These are phyloP conservation scores for Xiphorhynchus erythropygius DNA, from an alignment of 2,797 vertebrate genomes.

Conservation along the genomic window DNA sequence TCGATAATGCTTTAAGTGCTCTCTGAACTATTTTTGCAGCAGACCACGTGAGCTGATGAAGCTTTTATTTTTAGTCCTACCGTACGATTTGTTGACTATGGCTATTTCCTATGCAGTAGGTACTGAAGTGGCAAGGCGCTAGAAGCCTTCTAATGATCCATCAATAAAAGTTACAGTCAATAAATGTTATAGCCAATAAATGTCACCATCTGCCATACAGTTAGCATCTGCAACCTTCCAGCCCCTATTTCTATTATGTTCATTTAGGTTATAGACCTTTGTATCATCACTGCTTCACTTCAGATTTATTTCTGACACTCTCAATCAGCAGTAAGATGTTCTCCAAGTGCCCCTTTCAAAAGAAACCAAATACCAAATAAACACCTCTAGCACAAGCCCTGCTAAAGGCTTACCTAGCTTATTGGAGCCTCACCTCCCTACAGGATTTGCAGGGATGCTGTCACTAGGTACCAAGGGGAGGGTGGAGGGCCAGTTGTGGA, in stretches of 20 bases:
- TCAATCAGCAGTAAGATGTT: background rate
- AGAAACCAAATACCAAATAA: background rate
- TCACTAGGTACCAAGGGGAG: background rate
- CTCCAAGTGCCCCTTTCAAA: background rate
- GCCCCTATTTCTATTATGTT: background rate
- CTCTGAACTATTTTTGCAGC: background rate
- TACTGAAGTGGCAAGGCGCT: background rate
- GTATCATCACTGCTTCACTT: background rate
- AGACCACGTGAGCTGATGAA: background rate
- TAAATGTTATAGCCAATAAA: conserved; percentile 3
- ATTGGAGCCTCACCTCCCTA: background rate
- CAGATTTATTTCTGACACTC: background rate
- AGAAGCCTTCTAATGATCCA: background rate
- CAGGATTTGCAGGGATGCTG: background rate
- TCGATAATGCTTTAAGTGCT: background rate
- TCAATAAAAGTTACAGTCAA: conserved; percentile 10
- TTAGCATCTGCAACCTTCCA: background rate
- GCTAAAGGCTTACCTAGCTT: background rate
- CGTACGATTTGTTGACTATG: background rate
- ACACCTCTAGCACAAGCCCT: background rate
- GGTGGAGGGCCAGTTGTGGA: background rate
- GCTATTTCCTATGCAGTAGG: background rate
- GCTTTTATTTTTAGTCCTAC: conserved; percentile 53
- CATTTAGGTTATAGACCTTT: background rate
- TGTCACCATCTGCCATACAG: background rate